Base-by-base conservation (phyloP, 2,113 vertebrate genomes). In the Pycnonotus jocosus region DNA sequence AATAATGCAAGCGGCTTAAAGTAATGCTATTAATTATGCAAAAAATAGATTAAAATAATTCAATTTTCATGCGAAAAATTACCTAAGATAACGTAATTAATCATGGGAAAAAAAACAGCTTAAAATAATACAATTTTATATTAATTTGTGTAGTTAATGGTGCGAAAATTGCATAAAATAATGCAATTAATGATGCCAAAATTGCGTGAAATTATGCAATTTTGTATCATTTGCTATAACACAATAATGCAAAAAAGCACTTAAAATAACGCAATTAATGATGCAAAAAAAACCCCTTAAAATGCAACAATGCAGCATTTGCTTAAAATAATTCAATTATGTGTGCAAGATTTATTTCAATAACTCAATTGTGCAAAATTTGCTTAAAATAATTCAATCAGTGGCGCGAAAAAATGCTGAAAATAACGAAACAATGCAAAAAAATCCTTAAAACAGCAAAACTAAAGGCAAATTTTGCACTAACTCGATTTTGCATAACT, bases 71-170 rank as follows among this genome's bases (percentile, higher is more conserved):
- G 23, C 28, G 9, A 24, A 88, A 69, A 69, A 38, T 12, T 2
- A 19, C 38, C 38, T 20, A 14, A 47, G 30, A 9, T n/a, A n/a
- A 61, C 4, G 0, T 38, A 13, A 60, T 60, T 45, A 15, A n/a
- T 54, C 3, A 0, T 5, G 27, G 5, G 9, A 20, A 14, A 5
- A 14, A 21, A n/a, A 8, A 4, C 14, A 8, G 15, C 19, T 51
- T 74, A 11, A 73, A 66, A 30, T 51, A 38, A n/a, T 30, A 38
- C 20, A 2, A 9, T 20, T 58, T 45, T 51, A 33, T 44, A 16
- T 37, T 33, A 3, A 33, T 77, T 61, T 23, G 37, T 45, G 64
- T 28, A 10, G 16, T 73, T 45, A 24, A 38, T 17, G 69, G 42
- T 30, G 45, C 1, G 2, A 14, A 38, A 65, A 17, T n/a, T 20